A percentile compares a stretch with the other conserved stretches of the same genome.
These are phyloP conservation scores for Trichonephila clavipes DNA, from an alignment of 1,140 invertebrate species.

Conservation along the genomic window DNA sequence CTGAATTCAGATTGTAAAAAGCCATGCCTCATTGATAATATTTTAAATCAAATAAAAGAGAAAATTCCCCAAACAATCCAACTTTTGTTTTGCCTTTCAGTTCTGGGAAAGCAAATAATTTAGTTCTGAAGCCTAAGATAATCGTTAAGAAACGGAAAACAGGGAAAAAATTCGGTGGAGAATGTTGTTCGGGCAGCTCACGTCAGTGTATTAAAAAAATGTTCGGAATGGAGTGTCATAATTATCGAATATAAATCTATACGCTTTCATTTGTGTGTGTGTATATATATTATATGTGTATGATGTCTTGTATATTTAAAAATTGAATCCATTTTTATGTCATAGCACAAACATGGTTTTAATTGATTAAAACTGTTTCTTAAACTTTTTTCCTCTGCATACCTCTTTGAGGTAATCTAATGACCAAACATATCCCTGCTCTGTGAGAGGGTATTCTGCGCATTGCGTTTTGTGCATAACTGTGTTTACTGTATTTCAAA, in stretches of 20 bases:
- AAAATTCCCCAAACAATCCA: background rate
- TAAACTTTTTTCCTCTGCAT: too few relatives aligned
- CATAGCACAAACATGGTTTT: too few relatives aligned
- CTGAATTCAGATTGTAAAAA: background rate
- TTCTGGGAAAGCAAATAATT: background rate
- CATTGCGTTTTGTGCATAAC: too few relatives aligned
- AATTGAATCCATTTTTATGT: too few relatives aligned
- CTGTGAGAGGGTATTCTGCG: too few relatives aligned
- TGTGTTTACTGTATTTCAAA: too few relatives aligned
- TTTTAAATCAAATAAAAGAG: background rate
- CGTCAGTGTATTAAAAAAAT: background rate
- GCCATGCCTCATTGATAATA: background rate
- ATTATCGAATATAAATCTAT: background rate
- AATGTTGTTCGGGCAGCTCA: background rate
- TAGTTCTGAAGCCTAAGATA: too few relatives aligned
- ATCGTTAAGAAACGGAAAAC: background rate
- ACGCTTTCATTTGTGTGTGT: background rate
- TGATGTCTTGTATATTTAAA: too few relatives aligned
- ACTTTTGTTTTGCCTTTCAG: background rate
- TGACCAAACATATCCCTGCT: too few relatives aligned
- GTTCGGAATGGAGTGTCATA: constrained; percentile 9
- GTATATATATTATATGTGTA: background rate
- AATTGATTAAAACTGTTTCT: too few relatives aligned
- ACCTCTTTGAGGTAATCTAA: too few relatives aligned
- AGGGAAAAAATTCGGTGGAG: background rate